phyloP scores from a whole-genome alignment of 2,888 invertebrate species.

The Gerris lacustris region DNA sequence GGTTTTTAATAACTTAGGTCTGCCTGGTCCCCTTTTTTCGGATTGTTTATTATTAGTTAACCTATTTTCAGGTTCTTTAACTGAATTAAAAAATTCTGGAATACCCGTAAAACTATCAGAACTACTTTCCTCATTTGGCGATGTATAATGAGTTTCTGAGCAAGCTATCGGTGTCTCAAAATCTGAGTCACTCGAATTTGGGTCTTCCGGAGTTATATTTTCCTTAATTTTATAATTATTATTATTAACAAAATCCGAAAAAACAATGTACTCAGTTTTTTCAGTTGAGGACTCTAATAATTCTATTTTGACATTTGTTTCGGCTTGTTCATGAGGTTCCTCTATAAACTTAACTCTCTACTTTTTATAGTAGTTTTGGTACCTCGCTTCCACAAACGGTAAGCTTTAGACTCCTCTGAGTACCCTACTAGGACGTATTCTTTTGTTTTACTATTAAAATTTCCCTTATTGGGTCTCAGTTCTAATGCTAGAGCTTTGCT shows the following conservation, averaged over 20 bases:
- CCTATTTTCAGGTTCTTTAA: neutral
- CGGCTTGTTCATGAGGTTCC: neutral
- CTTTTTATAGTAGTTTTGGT: constrained; percentile 1
- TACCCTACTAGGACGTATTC: constrained; percentile 19
- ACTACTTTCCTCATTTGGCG: neutral
- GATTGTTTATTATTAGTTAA: neutral
- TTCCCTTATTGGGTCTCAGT: neutral
- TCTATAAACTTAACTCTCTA: neutral
- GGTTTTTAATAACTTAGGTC: neutral
- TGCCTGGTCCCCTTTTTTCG: neutral
- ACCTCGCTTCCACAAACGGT: constrained; percentile 8
- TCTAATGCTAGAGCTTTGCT: constrained; percentile 17
- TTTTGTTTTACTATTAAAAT: constrained; percentile 17
- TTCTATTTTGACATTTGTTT: neutral
- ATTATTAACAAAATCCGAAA: neutral
- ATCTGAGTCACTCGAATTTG: neutral
- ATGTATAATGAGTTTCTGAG: neutral
- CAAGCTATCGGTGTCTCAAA: neutral
- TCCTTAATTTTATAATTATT: neutral
- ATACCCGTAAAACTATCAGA: neutral
- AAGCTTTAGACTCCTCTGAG: constrained; percentile 17
- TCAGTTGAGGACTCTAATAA: neutral
- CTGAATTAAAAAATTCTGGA: neutral
- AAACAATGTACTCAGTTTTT: neutral
- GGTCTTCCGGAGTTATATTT: neutral